These are phyloP conservation scores for Engraulis encrasicolus DNA, from an alignment of 2,113 vertebrate genomes.

Conservation along the genomic window DNA sequence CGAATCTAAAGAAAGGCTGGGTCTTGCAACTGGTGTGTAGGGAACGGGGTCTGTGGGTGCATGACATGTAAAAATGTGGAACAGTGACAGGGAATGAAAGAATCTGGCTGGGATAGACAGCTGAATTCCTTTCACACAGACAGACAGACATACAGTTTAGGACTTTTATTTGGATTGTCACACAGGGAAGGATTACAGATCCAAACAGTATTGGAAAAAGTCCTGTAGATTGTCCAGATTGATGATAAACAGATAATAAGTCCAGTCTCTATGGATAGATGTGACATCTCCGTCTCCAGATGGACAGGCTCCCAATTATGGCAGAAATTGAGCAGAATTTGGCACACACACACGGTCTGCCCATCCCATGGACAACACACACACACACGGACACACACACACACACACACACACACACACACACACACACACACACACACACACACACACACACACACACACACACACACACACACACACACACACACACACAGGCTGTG, in stretches of 20 bases:
- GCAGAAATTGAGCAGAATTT: no score
- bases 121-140: not conserved
- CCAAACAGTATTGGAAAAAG: no score
- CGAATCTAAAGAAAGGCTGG: not conserved
- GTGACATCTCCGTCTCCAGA: no score
- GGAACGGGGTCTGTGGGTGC: not conserved
- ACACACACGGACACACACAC: not conserved
- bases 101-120: not conserved
- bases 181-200: no score
- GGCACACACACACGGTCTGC: no score
- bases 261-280: no score
- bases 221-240: no score
- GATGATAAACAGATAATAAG: no score
- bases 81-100: not conserved
- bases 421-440: not conserved
- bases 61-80: not conserved
- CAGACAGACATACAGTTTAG: not conserved
- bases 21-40: not conserved
- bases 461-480: slow-evolving; percentile 19
- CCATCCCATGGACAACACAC: no score
- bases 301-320: no score
- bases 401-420: not conserved
- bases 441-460: not conserved
- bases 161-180: no score
- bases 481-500: not conserved